Evolutionary conservation across 2,113 vertebrate species (phyloP).

Genomic region (Mastomys coucha): DNA sequence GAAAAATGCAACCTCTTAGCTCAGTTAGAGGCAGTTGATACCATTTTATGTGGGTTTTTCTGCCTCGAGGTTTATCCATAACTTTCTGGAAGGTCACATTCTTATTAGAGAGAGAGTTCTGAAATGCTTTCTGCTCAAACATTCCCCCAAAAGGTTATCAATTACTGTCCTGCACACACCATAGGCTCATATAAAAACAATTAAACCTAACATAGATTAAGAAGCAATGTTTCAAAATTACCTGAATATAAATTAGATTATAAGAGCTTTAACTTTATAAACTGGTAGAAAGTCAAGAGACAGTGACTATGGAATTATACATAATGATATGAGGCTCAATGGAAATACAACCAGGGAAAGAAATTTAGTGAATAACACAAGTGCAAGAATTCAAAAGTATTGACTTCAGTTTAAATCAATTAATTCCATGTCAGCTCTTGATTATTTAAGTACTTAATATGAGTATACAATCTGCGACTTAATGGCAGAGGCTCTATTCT

Average conservation of each 20-base stretch:
- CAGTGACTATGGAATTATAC: not conserved
- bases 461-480: not conserved
- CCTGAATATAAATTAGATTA: not conserved
- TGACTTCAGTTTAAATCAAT: conserved; percentile 14
- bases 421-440: not conserved
- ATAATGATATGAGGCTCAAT: not conserved
- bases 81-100: not conserved
- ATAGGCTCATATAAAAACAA: not conserved
- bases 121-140: not conserved
- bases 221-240: conserved; percentile 6
- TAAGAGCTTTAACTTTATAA: conserved; percentile 19
- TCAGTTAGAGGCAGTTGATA: not conserved
- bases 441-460: conserved; percentile 40
- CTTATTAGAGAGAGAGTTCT: not conserved
- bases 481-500: not conserved
- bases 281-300: not conserved
- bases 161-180: not conserved
- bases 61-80: conserved; percentile 4
- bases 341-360: not conserved
- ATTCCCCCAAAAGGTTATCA: not conserved
- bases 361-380: not conserved
- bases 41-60: conserved; percentile 41
- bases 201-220: conserved; percentile 22
- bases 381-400: not conserved
- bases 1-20: not conserved